Conservation (phyloP, 1,140 invertebrate species). For the Drosophila kohkoa region DNA sequence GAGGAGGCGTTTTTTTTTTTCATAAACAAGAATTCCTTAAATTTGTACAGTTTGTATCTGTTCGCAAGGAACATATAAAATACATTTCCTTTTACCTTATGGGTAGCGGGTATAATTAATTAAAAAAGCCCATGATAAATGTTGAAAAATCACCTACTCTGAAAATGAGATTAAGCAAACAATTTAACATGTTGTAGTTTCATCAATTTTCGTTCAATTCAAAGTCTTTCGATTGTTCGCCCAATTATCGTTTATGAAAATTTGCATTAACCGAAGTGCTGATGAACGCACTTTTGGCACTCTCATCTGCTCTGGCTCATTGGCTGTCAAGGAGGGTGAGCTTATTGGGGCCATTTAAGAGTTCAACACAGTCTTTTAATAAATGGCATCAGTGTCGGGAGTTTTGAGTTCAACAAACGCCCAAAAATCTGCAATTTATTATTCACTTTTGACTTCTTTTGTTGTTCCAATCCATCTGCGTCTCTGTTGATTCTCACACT, state of each 20-base stretch:
- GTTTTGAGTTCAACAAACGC: constrained; percentile 49
- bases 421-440: constrained; percentile 54
- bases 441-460: constrained; percentile 42
- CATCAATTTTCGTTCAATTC: constrained; percentile 1
- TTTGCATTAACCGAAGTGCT: constrained; percentile 15
- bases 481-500: constrained; percentile 51
- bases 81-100: no score
- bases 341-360: constrained; percentile 37
- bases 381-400: constrained; percentile 15
- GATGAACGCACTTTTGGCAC: constrained; percentile 26
- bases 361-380: constrained; percentile 29
- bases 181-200: background rate
- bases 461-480: constrained; percentile 31
- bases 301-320: constrained; percentile 3
- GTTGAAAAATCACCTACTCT: background rate
- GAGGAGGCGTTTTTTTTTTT: no score
- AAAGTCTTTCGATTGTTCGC: background rate
- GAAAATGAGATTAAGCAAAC: background rate
- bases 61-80: no score
- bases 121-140: background rate
- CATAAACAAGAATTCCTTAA: no score
- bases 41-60: no score
- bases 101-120: no score
- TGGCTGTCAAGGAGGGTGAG: background rate
- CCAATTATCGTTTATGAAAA: constrained; percentile 17